Evolutionary conservation across 2,113 vertebrate genomes (phyloP), one percentile per base, ranked within the genome.

Genomic region (Caloenas nicobarica): DNA sequence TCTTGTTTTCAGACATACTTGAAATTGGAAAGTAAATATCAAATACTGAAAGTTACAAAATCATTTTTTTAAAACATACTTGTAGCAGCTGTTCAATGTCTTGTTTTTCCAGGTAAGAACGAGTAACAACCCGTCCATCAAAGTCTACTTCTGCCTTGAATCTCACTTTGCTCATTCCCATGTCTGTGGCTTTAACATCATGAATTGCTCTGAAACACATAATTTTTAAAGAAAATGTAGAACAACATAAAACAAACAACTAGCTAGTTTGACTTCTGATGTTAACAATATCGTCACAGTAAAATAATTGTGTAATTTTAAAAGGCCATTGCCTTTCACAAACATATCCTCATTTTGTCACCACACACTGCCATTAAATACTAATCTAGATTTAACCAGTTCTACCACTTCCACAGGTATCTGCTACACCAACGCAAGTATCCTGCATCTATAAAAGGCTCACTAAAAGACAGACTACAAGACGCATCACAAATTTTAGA

Each of bases 121-220:
- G 98, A 29, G 99, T 99, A 96, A 99, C 99, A 96, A 99, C 99
- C 50, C 99, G 98, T 65, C 99, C 99, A 95, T 99, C 99, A 73
- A 99, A 99, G 98, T 99, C 99, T 61, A 99, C 99, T 97, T 99
- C 99, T 66, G 99, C 99, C 96, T 99, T 99, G 97, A 99, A 99
- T 93, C 99, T 99, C 86, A 99, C 99, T 98, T 99, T 99, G 95
- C 98, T 99, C 97, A 99, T 98, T 72, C 99, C 99, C 97, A 99
- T 96, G 96, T 99, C 99, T 36, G 99, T 99, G 91, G 99, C 99
- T 98, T 99, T 99, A 92, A 99, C 99, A 78, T 99, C 99, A 85
- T 99, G 99, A 97, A 99, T 99, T 71, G 99, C 99, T 96, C 99
- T 99, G 97, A 66, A 96, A 95, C 23, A 89, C 29, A 93, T 2